Percentiles rank a stretch among this genome's conserved stretches.
These are phyloP conservation scores for Saccostrea echinata DNA, from an alignment of 1,140 invertebrate species.

Conservation along the genomic window DNA sequence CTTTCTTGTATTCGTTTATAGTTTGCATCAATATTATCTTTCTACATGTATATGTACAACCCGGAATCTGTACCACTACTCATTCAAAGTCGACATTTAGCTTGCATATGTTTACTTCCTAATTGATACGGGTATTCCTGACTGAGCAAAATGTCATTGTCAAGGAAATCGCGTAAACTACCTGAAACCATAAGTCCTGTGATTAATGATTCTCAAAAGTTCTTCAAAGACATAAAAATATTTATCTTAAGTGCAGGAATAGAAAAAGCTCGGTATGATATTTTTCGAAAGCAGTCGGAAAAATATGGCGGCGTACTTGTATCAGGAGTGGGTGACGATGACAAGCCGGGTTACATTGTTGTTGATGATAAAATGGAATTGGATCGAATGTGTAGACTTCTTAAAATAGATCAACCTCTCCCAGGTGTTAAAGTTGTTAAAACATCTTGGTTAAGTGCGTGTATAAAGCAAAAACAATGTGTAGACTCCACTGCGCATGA, in stretches of 20 bases:
- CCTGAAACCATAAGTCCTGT: conserved; percentile 8
- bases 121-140: neutral
- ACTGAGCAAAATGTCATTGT: neutral
- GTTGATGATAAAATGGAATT: conserved; percentile 77
- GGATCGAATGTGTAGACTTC: conserved; percentile 69
- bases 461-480: conserved; percentile 71
- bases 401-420: conserved; percentile 67
- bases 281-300: conserved; percentile 73
- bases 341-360: conserved; percentile 69
- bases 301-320: conserved; percentile 70
- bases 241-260: conserved; percentile 75
- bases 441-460: conserved; percentile 76
- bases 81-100: neutral
- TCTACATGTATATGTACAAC: neutral
- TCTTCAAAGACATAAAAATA: conserved; percentile 59
- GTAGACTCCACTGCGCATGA: conserved; percentile 55
- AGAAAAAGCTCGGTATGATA: conserved; percentile 73
- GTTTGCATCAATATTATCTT: no score
- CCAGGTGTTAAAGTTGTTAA: conserved; percentile 68
- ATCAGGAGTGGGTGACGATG: conserved; percentile 47
- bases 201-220: conserved; percentile 24
- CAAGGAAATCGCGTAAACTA: conserved; percentile 39
- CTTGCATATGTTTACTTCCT: neutral
- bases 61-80: neutral
- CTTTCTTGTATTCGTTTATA: no score